phyloP scores from a whole-genome alignment of 2,888 invertebrate species.

The Minunthozetes semirufus region DNA sequence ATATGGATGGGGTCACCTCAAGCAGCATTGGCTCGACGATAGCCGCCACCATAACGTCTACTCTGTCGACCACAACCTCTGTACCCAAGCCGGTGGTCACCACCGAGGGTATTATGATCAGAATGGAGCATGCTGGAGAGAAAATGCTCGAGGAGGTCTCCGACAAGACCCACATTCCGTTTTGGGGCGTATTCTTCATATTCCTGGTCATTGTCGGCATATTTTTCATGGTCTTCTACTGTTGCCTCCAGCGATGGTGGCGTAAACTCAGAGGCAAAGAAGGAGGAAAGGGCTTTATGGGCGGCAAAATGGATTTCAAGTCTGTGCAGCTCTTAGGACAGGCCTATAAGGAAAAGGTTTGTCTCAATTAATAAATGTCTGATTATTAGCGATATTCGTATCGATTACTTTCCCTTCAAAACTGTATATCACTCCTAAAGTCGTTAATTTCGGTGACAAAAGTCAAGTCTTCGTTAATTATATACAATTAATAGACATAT shows the following conservation, averaged over 20 bases:
- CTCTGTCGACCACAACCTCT: neutral
- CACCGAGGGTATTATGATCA: neutral
- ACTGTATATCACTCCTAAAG: neutral
- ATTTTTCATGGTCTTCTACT: slow-evolving; percentile 42
- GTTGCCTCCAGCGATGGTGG: slow-evolving; percentile 43
- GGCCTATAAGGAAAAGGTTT: slow-evolving; percentile 95
- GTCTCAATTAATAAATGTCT: neutral
- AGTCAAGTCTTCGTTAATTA: no score
- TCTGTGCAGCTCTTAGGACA: slow-evolving; percentile 75
- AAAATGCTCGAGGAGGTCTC: slow-evolving; percentile 32
- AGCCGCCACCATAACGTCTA: neutral
- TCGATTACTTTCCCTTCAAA: neutral
- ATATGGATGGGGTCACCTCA: neutral
- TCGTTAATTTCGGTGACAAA: no score
- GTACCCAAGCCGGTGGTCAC: neutral
- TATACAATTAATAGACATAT: no score
- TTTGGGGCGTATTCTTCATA: slow-evolving; percentile 42
- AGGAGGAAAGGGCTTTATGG: slow-evolving; percentile 42
- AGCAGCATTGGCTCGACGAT: neutral
- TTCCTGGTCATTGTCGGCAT: slow-evolving; percentile 42
- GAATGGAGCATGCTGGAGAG: slow-evolving; percentile 33
- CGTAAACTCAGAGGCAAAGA: slow-evolving; percentile 42
- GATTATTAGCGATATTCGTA: neutral
- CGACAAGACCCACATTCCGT: slow-evolving; percentile 39
- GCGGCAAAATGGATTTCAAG: slow-evolving; percentile 43